Evolutionary conservation across 2,888 invertebrate species (phyloP), one percentile per base, ranked within the genome.

Genomic region (Pyralis farinalis): DNA sequence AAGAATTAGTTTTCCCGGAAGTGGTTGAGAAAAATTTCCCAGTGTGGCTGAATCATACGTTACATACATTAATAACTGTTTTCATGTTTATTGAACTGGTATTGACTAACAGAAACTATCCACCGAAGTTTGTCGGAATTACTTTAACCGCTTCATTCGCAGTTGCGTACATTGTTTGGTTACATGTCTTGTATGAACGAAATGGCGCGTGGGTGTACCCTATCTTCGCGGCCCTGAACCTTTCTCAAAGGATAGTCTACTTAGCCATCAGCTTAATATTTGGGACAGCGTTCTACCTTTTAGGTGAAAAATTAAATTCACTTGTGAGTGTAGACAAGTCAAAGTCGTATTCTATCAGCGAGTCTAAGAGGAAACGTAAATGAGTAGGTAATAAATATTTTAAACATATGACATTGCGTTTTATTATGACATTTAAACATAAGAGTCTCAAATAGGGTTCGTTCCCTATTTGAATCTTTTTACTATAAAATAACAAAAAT

Each of bases 181-280:
- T 95, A 33, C 92, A 94, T 58, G 72, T 93, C 21, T 90, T 95
- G 12, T 92, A 93, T 63, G 80, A 89, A 34, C 91, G 91, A 50
- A 93, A 93, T 8, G 94, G 94, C 29, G 82, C 93, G 30, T 98
- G 98, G 97, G 96, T 96, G 0, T 98, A 98, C 71, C 98, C 98
- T 0, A 91, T 98, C 10, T 90, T 98, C 50, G 91, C 93, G 12
- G 92, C 95, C 7, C 21, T 38, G 20, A 42, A 37, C 32, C 20
- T 28, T 0, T 10, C 33, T 7, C 27, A 33, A 20, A 12, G 39
- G 11, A 6, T 39, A 1, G 16, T 39, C 9, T 39, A 33, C 80
- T 93, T 95, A 58, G 49, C 80, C 1, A 75, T 79, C 0, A 90
- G 94, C 42, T 73, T 93, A n/a, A 63, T 79, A 0, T 80, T 94